Base-by-base conservation (phyloP, 2,113 vertebrate species). In the Hydrochoerus hydrochaeris region DNA sequence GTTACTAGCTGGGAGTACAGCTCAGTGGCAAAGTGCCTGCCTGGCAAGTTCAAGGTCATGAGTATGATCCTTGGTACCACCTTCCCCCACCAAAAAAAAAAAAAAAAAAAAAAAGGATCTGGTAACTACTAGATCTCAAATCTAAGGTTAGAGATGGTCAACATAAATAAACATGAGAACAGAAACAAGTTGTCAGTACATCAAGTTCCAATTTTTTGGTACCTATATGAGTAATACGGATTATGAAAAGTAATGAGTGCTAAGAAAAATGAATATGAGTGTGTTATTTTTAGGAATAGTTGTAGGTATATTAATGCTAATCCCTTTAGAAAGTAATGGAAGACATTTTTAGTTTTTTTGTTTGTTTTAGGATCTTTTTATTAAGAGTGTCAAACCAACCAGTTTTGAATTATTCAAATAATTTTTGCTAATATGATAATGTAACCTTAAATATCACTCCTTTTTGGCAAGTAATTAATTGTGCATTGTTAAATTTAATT, bases 401-500 rank as follows among this genome's bases (percentile, higher is more conserved):
- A 41, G 5, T 85, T 95, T 69, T 85, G 11, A 63, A 19, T 75
- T 67, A 62, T 75, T 4, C 12, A 95, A 69, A 32, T 85, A 89
- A 77, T 94, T 89, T 52, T 90, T 95, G 41, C 38, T 91, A 85
- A 5, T 12, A 8, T 85, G 65, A 95, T 67, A 65, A 73, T 92
- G 41, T 75, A 85, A 60, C 32, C 16, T 63, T 71, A 95, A 78
- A 63, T 88, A 88, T 26, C 49, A 41, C 30, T 91, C 22, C 41
- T 94, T 63, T 71, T 95, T 73, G 44, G 9, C 12, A 84, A 60
- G 44, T 88, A 71, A 91, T 82, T 78, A 86, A 89, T 77, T 91
- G n/a, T 78, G 35, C 49, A 26, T 57, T 95, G 3, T 69, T 60
- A 93, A 46, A 82, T 92, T 95, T 84, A 32, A 87, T 28, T 84